A percentile compares a stretch with the other conserved stretches of the same genome.
Evolutionary conservation across 1,140 invertebrate species (phyloP).

Genomic region (Littorina saxatilis): DNA sequence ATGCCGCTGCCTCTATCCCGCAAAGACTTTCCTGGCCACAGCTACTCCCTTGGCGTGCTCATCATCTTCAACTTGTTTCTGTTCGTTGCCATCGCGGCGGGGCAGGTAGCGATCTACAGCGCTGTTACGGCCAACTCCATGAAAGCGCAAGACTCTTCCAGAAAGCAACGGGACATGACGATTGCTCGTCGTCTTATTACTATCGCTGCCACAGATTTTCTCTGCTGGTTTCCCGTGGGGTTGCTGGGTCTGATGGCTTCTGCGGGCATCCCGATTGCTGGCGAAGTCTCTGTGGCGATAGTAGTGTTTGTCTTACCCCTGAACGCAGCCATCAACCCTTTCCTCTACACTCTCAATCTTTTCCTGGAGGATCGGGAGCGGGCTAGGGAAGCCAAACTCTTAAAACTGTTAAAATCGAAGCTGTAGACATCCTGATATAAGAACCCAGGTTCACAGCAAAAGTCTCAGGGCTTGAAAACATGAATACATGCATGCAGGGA

Average conservation of each 20-base stretch:
- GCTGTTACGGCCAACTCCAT: conserved; percentile 26
- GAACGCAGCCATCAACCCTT: conserved; percentile 57
- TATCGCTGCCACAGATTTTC: conserved; percentile 42
- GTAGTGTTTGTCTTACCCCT: conserved; percentile 53
- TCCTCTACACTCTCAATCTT: conserved; percentile 50
- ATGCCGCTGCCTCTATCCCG: conserved; percentile 47
- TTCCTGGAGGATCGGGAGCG: not conserved
- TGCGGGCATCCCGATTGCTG: conserved; percentile 32
- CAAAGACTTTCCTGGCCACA: conserved; percentile 29
- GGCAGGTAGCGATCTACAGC: conserved; percentile 47
- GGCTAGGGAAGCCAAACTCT: too few species aligned
- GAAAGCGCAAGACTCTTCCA: not conserved
- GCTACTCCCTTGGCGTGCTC: conserved; percentile 49
- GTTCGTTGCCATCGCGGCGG: conserved; percentile 45
- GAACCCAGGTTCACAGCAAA: too few species aligned
- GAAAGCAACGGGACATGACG: conserved; percentile 26
- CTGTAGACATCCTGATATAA: too few species aligned
- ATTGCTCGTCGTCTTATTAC: conserved; percentile 45
- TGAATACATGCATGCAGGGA: too few species aligned
- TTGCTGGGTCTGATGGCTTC: conserved; percentile 41
- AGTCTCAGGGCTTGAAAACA: too few species aligned
- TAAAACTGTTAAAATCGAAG: too few species aligned
- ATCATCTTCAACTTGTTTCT: conserved; percentile 47
- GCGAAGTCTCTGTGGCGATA: conserved; percentile 50
- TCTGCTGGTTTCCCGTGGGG: conserved; percentile 38